A percentile compares a stretch with the other conserved stretches of the same genome.
phyloP scores from a whole-genome alignment of 2,113 vertebrate species.

The Cryptomyrus ogoouensis region DNA sequence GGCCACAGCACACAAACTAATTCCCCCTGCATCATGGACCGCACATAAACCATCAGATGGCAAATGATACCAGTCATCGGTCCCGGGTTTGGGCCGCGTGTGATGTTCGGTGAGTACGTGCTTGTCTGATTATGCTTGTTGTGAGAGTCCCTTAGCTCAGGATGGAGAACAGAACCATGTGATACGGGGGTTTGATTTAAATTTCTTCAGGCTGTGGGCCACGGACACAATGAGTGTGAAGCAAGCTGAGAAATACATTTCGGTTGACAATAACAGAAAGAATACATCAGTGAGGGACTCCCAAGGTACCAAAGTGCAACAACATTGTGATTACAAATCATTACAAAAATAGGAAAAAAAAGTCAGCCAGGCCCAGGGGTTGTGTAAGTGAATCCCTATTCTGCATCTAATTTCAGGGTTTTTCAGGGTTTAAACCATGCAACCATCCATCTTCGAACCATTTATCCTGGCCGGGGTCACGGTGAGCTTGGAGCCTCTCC shows the following conservation, averaged over 20 bases:
- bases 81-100: neutral
- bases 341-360: neutral
- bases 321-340: neutral
- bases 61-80: neutral
- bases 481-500: neutral
- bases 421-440: neutral
- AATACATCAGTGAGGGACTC: neutral
- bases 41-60: neutral
- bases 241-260: neutral
- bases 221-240: neutral
- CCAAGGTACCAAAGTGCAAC: neutral
- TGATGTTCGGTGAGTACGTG: neutral
- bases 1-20: neutral
- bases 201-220: neutral
- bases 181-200: neutral
- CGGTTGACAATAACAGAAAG: neutral
- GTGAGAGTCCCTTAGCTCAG: neutral
- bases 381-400: neutral
- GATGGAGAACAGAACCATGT: neutral
- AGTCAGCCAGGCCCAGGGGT: neutral
- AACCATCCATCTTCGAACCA: neutral
- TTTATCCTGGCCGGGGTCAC: neutral
- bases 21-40: neutral
- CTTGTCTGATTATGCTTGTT: neutral
- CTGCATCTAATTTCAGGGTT: neutral